phyloP scores from a whole-genome alignment of 2,113 vertebrate species.

The Haplochromis vanheusdeni region DNA sequence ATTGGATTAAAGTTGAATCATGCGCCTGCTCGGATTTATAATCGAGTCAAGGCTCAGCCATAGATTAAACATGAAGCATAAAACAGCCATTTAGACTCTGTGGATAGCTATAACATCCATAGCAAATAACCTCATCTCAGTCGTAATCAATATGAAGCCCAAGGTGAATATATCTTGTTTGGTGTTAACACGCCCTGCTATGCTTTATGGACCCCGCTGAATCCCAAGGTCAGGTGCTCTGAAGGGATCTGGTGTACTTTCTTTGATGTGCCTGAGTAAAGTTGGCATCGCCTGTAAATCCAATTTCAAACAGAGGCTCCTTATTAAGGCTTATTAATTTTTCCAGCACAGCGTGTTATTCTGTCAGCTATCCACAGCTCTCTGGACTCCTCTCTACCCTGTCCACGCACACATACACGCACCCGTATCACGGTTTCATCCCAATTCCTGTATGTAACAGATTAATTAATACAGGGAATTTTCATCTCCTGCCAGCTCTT shows the following conservation, averaged over 20 bases:
- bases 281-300: constrained; percentile 31
- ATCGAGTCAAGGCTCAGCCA: not conserved
- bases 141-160: constrained; percentile 23
- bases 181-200: not conserved
- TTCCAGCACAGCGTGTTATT: not conserved
- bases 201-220: not conserved
- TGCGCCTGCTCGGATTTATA: not conserved
- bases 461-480: constrained; percentile 54
- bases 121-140: constrained; percentile 31
- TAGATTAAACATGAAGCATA: constrained; percentile 5
- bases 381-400: not conserved
- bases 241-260: not conserved
- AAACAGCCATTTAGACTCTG: constrained; percentile 9
- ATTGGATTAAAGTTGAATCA: constrained; percentile 1
- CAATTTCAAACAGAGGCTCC: constrained; percentile 38
- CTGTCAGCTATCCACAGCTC: not conserved
- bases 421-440: not conserved
- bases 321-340: constrained; percentile 34
- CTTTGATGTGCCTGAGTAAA: constrained; percentile 36
- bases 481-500: constrained; percentile 38
- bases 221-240: constrained; percentile 18
- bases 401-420: not conserved
- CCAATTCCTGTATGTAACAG: constrained; percentile 17
- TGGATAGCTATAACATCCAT: constrained; percentile 8
- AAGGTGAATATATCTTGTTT: constrained; percentile 32